phyloP scores from a whole-genome alignment of 1,140 invertebrate genomes.

The Zaprionus ghesquierei region DNA sequence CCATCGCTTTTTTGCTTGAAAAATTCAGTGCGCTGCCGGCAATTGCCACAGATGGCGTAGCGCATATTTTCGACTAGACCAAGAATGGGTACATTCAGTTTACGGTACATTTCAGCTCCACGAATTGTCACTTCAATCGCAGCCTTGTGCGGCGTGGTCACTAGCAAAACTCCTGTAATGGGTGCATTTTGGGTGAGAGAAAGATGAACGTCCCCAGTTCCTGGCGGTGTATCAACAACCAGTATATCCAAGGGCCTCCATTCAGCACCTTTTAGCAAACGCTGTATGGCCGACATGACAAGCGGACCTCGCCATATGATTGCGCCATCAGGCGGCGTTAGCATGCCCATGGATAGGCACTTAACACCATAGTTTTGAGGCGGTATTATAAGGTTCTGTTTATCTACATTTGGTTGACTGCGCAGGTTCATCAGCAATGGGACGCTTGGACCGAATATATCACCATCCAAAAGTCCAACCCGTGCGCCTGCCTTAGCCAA shows the following conservation, averaged over 20 bases:
- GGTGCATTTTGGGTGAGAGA: conserved; percentile 94
- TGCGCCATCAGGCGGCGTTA: conserved; percentile 90
- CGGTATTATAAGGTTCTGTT: conserved; percentile 92
- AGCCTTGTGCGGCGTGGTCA: conserved; percentile 93
- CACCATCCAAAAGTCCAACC: conserved; percentile 93
- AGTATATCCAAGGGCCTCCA: conserved; percentile 93
- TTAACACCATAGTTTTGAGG: conserved; percentile 95
- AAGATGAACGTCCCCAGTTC: conserved; percentile 95
- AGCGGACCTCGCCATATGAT: conserved; percentile 95
- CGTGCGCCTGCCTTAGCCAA: conserved; percentile 83
- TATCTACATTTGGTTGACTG: conserved; percentile 88
- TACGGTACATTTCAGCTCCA: conserved; percentile 91
- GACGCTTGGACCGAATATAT: conserved; percentile 95
- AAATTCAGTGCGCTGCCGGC: conserved; percentile 85
- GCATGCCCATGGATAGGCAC: conserved; percentile 97
- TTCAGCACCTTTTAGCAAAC: conserved; percentile 90
- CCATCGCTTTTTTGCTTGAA: conserved; percentile 83
- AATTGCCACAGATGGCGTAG: conserved; percentile 88
- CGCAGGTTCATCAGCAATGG: conserved; percentile 95
- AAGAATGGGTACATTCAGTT: conserved; percentile 90
- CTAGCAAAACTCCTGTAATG: conserved; percentile 90
- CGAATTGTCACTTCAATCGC: conserved; percentile 91
- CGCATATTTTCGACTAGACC: conserved; percentile 95
- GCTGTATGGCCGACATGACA: conserved; percentile 96
- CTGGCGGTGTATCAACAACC: conserved; percentile 94